Conservation (phyloP, 2,113 vertebrate genomes). For the Pelusios castaneus region DNA sequence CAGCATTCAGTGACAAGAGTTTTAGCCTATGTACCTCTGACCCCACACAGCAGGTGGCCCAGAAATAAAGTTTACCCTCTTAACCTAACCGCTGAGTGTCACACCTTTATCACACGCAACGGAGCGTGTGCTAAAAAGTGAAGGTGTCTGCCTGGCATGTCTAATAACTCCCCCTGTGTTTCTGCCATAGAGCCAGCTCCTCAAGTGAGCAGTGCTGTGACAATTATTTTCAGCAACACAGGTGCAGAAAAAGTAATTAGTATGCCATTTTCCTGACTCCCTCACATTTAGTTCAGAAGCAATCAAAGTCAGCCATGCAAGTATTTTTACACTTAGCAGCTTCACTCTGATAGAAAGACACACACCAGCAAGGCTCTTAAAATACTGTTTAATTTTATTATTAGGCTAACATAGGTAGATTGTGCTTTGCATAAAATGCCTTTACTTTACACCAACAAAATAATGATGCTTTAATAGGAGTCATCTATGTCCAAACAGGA, state of each 20-base stretch:
- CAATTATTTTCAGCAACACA: slow-evolving; percentile 18
- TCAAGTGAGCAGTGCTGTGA: slow-evolving; percentile 8
- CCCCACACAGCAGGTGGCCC: not conserved
- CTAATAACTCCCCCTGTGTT: slow-evolving; percentile 1
- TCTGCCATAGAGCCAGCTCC: slow-evolving; percentile 8
- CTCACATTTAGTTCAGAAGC: not conserved
- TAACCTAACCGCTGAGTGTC: not conserved
- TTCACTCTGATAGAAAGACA: slow-evolving; percentile 48
- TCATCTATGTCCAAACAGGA: not conserved
- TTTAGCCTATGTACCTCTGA: not conserved
- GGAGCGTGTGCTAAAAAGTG: slow-evolving; percentile 24
- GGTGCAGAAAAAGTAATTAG: not conserved
- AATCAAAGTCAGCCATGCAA: not conserved
- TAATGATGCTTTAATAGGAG: not conserved
- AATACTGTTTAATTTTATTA: slow-evolving; percentile 39
- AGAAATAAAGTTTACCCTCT: slow-evolving; percentile 3
- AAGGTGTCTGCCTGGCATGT: not conserved
- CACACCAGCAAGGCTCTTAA: slow-evolving; percentile 35
- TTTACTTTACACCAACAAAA: slow-evolving; percentile 9
- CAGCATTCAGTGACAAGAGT: not conserved
- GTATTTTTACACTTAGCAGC: not conserved
- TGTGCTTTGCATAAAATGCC: slow-evolving; percentile 14
- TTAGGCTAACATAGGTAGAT: slow-evolving; percentile 51
- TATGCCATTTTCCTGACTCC: not conserved
- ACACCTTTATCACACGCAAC: slow-evolving; percentile 13